Evolutionary conservation across 1,140 invertebrate genomes (phyloP).

Genomic region (Acromyrmex heyeri): DNA sequence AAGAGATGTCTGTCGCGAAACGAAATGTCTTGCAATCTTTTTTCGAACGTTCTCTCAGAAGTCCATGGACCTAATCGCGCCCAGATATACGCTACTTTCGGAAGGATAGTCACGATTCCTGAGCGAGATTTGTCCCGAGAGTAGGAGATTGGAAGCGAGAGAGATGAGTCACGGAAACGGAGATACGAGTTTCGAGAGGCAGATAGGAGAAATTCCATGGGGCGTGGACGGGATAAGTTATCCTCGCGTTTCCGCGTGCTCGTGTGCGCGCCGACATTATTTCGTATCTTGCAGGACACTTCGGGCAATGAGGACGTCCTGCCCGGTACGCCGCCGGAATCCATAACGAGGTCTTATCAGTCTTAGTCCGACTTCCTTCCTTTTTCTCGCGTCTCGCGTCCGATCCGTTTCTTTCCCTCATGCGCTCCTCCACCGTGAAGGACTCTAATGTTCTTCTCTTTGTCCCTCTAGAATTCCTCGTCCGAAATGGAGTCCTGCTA

Average conservation of each 20-base stretch:
- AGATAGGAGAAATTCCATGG: slow-evolving; percentile 71
- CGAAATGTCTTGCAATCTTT: slow-evolving; percentile 3
- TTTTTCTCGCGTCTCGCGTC: slow-evolving; percentile 1
- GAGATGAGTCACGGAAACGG: slow-evolving; percentile 72
- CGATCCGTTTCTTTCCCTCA: slow-evolving; percentile 10
- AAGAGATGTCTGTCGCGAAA: neutral
- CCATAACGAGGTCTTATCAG: slow-evolving; percentile 81
- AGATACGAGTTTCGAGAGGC: slow-evolving; percentile 71
- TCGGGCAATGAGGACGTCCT: slow-evolving; percentile 82
- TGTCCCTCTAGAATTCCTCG: slow-evolving; percentile 27
- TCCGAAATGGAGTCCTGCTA: slow-evolving; percentile 1
- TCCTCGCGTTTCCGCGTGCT: slow-evolving; percentile 76
- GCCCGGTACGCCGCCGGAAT: slow-evolving; percentile 77
- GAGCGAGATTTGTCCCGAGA: slow-evolving; percentile 65
- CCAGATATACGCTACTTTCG: slow-evolving; percentile 58
- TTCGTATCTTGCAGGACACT: slow-evolving; percentile 82
- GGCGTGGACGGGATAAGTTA: slow-evolving; percentile 81
- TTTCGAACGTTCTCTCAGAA: slow-evolving; percentile 21
- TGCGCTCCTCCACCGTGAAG: slow-evolving; percentile 3
- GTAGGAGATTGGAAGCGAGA: slow-evolving; percentile 71
- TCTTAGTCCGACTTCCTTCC: slow-evolving; percentile 71
- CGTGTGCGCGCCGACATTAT: slow-evolving; percentile 77
- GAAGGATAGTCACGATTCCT: slow-evolving; percentile 57
- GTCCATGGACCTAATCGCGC: slow-evolving; percentile 52
- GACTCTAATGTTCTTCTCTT: slow-evolving; percentile 54